Evolutionary conservation across 2,888 invertebrate species (phyloP).

Genomic region (Nasonovia ribisnigri): DNA sequence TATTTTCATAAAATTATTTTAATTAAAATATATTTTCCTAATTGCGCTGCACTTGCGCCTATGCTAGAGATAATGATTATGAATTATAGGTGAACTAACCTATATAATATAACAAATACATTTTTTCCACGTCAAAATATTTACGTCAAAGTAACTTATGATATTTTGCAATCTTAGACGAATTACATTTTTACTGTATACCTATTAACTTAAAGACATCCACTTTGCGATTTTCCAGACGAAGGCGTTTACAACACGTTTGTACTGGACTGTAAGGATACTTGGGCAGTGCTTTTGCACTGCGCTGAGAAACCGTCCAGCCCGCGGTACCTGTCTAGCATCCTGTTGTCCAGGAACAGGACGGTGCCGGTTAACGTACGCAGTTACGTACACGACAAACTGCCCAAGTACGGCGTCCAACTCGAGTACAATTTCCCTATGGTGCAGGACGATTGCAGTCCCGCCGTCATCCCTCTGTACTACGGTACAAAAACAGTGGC

Average conservation of each 20-base stretch:
- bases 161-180: not conserved
- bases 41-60: not conserved
- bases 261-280: conserved; percentile 85
- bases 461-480: conserved; percentile 57
- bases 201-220: not conserved
- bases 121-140: not conserved
- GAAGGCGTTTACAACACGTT: conserved; percentile 89
- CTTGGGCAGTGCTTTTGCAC: conserved; percentile 86
- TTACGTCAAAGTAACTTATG: not conserved
- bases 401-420: conserved; percentile 86
- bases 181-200: not conserved
- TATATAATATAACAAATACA: no score
- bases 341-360: conserved; percentile 80
- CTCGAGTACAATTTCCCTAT: conserved; percentile 87
- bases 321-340: conserved; percentile 84
- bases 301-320: conserved; percentile 87
- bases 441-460: conserved; percentile 78
- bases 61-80: not conserved
- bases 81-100: not conserved
- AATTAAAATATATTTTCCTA: not conserved
- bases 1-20: no score
- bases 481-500: conserved; percentile 47
- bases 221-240: conserved; percentile 67
- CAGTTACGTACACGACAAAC: conserved; percentile 81
- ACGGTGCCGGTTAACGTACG: conserved; percentile 78